Conservation (phyloP, 2,888 invertebrate species). For the Chymomyza fuscimana region DNA sequence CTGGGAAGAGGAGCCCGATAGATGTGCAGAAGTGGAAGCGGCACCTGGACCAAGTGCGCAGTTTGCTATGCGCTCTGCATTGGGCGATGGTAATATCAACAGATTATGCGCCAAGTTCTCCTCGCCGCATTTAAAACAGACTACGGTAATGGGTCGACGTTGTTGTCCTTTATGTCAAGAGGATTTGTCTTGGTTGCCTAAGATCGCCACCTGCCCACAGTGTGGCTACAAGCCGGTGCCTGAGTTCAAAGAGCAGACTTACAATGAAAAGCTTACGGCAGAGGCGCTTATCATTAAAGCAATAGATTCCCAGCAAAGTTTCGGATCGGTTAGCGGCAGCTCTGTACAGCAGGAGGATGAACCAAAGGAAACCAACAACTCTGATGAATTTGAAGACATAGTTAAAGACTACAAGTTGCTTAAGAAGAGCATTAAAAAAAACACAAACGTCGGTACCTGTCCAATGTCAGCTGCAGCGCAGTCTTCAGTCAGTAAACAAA, state of each 20-base stretch:
- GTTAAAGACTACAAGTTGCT: slow-evolving; percentile 45
- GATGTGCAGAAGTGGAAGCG: slow-evolving; percentile 10
- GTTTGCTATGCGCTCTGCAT: slow-evolving; percentile 27
- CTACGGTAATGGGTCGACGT: slow-evolving; percentile 26
- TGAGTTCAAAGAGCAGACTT: slow-evolving; percentile 56
- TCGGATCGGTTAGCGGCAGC: no score
- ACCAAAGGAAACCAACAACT: slow-evolving; percentile 44
- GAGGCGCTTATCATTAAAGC: slow-evolving; percentile 62
- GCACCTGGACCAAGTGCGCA: slow-evolving; percentile 34
- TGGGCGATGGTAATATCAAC: slow-evolving; percentile 49
- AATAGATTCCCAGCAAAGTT: background rate
- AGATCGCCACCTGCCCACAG: slow-evolving; percentile 78
- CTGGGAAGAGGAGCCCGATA: background rate
- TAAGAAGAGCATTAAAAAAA: slow-evolving; percentile 39
- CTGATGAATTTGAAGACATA: slow-evolving; percentile 48
- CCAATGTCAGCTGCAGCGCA: background rate
- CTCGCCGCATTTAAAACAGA: slow-evolving; percentile 47
- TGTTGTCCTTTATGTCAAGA: slow-evolving; percentile 73
- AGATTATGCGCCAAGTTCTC: slow-evolving; percentile 31
- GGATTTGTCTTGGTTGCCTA: slow-evolving; percentile 77
- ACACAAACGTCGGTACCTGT: background rate
- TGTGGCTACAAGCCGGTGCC: slow-evolving; percentile 76
- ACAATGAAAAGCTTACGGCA: slow-evolving; percentile 71
- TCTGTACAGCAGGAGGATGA: background rate
- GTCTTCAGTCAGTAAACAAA: slow-evolving; percentile 24